These are phyloP conservation scores for Charina bottae DNA, from an alignment of 2,113 vertebrate genomes.

Conservation along the genomic window DNA sequence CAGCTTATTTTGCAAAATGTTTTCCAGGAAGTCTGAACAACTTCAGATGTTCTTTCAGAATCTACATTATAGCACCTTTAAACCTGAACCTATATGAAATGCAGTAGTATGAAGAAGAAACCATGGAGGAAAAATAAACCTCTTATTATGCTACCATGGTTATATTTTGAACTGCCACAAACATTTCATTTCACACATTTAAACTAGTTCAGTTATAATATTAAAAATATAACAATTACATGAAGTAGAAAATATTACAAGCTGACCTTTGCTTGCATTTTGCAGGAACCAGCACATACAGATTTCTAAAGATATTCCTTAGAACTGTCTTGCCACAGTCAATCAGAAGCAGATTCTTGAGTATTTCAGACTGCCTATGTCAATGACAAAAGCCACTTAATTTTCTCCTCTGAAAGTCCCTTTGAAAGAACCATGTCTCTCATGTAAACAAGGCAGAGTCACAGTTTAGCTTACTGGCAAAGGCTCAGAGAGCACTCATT, in stretches of 20 bases:
- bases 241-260: not conserved
- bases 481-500: slow-evolving; percentile 39
- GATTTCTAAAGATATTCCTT: slow-evolving; percentile 47
- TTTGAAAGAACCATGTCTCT: slow-evolving; percentile 39
- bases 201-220: not conserved
- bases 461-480: slow-evolving; percentile 30
- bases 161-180: not conserved
- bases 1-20: not conserved
- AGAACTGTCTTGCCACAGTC: slow-evolving; percentile 26
- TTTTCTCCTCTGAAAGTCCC: slow-evolving; percentile 9
- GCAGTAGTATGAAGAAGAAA: not conserved
- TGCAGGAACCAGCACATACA: slow-evolving; percentile 23
- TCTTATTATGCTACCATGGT: not conserved
- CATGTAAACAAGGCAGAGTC: slow-evolving; percentile 35
- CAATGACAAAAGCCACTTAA: slow-evolving; percentile 42
- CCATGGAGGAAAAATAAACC: not conserved
- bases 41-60: not conserved
- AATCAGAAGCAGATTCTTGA: slow-evolving; percentile 44
- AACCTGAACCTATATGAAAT: not conserved
- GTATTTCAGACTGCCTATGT: not conserved
- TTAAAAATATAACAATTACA: not conserved
- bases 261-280: not conserved
- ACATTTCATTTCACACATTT: not conserved
- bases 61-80: not conserved
- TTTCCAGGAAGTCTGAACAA: not conserved